Conservation (phyloP, 2,888 invertebrate genomes). For the Steinernema carpocapsae region DNA sequence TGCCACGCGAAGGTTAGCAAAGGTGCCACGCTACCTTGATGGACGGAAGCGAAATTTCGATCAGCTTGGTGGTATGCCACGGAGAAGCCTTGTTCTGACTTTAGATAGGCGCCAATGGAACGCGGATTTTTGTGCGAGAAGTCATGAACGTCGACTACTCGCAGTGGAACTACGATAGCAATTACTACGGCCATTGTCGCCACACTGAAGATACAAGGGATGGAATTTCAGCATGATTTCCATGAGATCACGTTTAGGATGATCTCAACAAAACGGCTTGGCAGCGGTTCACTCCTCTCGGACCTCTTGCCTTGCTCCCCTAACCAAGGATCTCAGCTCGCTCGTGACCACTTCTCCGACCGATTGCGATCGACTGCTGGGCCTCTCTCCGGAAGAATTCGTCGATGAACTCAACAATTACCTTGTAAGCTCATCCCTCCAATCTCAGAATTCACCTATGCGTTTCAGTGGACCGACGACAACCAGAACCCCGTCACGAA, state of each 20-base stretch:
- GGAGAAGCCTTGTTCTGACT: background rate
- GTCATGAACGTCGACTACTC: conserved; percentile 83
- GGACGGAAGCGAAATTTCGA: conserved; percentile 69
- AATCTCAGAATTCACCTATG: background rate
- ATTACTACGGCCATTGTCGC: conserved; percentile 93
- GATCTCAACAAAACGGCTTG: conserved; percentile 86
- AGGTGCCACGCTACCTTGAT: conserved; percentile 69
- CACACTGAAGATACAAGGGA: conserved; percentile 77
- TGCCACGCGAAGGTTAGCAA: no score
- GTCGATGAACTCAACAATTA: conserved; percentile 86
- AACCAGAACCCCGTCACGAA: conserved; percentile 62
- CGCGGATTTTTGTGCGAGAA: conserved; percentile 83
- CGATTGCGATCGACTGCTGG: conserved; percentile 79
- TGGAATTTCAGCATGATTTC: no score
- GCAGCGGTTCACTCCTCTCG: conserved; percentile 91
- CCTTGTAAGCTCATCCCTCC: conserved; percentile 74
- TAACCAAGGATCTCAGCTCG: conserved; percentile 80
- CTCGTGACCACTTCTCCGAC: conserved; percentile 83
- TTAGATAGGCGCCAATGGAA: conserved; percentile 92
- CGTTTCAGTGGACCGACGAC: conserved; percentile 67
- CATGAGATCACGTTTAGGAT: conserved; percentile 72
- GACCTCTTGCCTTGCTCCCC: conserved; percentile 91
- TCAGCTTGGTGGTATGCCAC: conserved; percentile 71
- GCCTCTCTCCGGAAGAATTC: conserved; percentile 80
- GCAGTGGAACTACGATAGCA: conserved; percentile 84